Base-by-base conservation (phyloP, 2,888 invertebrate genomes). In the Lycaena phlaeas region DNA sequence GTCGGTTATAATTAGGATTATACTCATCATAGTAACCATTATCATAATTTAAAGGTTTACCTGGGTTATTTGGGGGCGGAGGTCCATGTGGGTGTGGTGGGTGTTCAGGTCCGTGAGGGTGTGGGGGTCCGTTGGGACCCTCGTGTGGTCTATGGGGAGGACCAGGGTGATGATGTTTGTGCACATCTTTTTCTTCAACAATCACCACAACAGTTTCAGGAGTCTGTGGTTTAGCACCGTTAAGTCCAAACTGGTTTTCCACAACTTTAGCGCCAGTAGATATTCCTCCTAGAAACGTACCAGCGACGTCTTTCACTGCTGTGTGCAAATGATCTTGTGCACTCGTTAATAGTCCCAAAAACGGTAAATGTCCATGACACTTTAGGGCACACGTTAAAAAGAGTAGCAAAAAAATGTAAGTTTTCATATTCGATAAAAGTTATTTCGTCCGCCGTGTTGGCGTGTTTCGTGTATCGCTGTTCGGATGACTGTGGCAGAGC, bases 151-250 rank as follows among this genome's bases (percentile, higher is more conserved):
- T 11, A 6, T 12, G 7, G 15, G 38, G 40, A 12, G 42, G 36
- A 25, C n/a, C 27, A 25, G 14, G 40, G 34, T 2, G 22, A 18
- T 28, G 38, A 28, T 25, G 25, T 7, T 7, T 22, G 11, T 22
- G 14, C 10, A 31, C 11, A 27, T 39, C 15, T 3, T 36, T 37
- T n/a, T 46, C 43, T 14, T 51, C 45, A 10, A 46, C 46, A 2
- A 51, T 36, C n/a, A 50, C 41, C 14, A 31, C 18, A 7, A 31
- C 18, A 10, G 38, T 26, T 14, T 36, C 30, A 29, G 42, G 25
- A 15, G 31, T 22, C 36, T 22, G 5, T 42, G 37, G 14, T 14
- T 22, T 30, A 2, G 18, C 10, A 1, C 9, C 27, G 12, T 37
- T 26, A 1, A 27, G 10, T 10, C 37, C 37, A 14, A 29, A 29